A percentile compares a stretch with the other conserved stretches of the same genome.
phyloP scores from a whole-genome alignment of 2,113 vertebrate genomes.

The Eptatretus burgeri region DNA sequence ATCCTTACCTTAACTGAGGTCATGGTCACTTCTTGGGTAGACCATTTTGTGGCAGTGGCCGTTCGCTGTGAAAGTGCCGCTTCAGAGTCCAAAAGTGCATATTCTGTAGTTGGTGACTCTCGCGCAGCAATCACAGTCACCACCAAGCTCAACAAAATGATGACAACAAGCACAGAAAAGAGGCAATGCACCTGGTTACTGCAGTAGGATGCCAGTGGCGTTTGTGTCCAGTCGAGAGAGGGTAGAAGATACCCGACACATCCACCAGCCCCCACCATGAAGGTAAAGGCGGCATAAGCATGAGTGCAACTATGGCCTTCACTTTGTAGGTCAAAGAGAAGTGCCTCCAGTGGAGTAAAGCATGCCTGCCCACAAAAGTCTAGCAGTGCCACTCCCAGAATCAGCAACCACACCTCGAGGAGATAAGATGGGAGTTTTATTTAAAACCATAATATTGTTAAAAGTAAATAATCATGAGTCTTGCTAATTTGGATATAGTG shows the following conservation, averaged over 20 bases:
- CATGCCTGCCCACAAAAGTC: conserved; percentile 52
- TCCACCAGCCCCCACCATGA: conserved; percentile 48
- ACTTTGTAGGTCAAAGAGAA: conserved; percentile 42
- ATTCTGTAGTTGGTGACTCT: neutral
- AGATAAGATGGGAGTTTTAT: no score
- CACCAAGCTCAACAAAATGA: conserved; percentile 28
- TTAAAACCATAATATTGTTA: no score
- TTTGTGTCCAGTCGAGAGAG: conserved; percentile 31
- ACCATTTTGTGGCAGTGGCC: no score
- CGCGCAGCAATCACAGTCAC: conserved; percentile 24
- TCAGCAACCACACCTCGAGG: conserved; percentile 28
- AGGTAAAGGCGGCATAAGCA: conserved; percentile 38
- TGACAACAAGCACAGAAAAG: conserved; percentile 28
- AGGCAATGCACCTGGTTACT: conserved; percentile 37
- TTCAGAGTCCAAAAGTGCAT: no score
- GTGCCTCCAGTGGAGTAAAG: conserved; percentile 39
- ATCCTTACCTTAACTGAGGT: no score
- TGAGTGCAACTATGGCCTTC: conserved; percentile 29
- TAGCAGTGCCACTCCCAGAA: conserved; percentile 28
- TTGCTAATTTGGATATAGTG: no score
- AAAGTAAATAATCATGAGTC: no score
- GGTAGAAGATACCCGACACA: conserved; percentile 44
- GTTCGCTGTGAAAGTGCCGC: no score
- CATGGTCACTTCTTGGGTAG: no score
- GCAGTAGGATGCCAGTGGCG: conserved; percentile 21